Evolutionary conservation across 2,113 vertebrate genomes (phyloP).

Genomic region (Sporophila hypoxantha): DNA sequence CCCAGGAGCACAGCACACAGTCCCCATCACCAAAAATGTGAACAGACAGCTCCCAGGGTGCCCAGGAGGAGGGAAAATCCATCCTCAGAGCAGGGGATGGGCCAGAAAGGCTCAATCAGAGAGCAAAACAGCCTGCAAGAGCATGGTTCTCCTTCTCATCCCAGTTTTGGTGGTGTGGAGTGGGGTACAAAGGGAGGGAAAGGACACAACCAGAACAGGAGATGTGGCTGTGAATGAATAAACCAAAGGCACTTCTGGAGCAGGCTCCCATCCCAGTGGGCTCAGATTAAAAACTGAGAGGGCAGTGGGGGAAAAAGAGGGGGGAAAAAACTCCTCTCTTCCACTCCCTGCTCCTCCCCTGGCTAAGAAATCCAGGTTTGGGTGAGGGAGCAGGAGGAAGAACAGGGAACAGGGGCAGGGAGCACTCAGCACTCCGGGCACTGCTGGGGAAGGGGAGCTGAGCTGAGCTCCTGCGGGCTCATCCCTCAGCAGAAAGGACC

Average conservation of each 20-base stretch:
- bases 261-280: not conserved
- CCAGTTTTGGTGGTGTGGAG: not conserved
- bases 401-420: not conserved
- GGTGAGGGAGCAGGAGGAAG: not conserved
- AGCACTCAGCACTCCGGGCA: not conserved
- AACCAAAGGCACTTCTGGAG: not conserved
- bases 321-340: not conserved
- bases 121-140: not conserved
- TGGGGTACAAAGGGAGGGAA: not conserved
- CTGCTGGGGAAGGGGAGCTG: not conserved
- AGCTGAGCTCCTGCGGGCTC: not conserved
- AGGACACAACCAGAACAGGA: not conserved
- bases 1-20: not conserved
- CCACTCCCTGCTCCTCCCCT: fast-evolving
- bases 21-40: not conserved
- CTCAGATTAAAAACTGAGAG: not conserved
- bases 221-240: not conserved
- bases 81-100: not conserved
- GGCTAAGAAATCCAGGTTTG: fast-evolving
- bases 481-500: not conserved
- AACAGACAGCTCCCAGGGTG: not conserved
- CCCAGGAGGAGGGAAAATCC: not conserved
- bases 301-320: too few relatives aligned
- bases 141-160: not conserved
- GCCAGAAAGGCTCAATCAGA: not conserved